Evolutionary conservation across 2,888 invertebrate species (phyloP).

Genomic region (Seladonia tumulorum): DNA sequence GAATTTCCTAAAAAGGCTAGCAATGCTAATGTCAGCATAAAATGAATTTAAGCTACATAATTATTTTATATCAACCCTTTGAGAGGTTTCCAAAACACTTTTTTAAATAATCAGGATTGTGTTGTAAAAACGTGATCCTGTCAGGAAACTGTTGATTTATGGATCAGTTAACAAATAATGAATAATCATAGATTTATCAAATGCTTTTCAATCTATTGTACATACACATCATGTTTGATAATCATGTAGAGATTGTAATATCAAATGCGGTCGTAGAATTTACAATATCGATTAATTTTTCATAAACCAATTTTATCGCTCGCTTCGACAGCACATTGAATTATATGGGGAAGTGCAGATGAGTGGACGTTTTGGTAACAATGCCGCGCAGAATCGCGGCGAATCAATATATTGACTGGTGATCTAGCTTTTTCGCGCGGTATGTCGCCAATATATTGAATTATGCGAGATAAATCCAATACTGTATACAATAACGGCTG

Average conservation of each 20-base stretch:
- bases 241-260: not conserved
- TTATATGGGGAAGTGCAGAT: not conserved
- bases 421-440: not conserved
- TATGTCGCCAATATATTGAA: not conserved
- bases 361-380: not conserved
- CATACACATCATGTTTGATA: not conserved
- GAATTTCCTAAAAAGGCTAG: not conserved
- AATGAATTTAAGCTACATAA: too few species aligned
- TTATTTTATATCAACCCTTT: not conserved
- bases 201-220: not conserved
- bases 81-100: not conserved
- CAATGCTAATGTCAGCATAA: not conserved
- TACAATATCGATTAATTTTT: not conserved
- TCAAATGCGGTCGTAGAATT: not conserved
- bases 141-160: not conserved
- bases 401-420: not conserved
- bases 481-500: not conserved
- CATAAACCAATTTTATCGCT: not conserved
- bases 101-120: not conserved
- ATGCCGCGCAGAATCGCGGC: not conserved
- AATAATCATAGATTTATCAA: not conserved
- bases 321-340: not conserved
- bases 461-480: not conserved
- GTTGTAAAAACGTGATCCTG: not conserved
- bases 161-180: not conserved